Evolutionary conservation across 2,888 invertebrate species (phyloP).

Genomic region (Elgonia sp.): DNA sequence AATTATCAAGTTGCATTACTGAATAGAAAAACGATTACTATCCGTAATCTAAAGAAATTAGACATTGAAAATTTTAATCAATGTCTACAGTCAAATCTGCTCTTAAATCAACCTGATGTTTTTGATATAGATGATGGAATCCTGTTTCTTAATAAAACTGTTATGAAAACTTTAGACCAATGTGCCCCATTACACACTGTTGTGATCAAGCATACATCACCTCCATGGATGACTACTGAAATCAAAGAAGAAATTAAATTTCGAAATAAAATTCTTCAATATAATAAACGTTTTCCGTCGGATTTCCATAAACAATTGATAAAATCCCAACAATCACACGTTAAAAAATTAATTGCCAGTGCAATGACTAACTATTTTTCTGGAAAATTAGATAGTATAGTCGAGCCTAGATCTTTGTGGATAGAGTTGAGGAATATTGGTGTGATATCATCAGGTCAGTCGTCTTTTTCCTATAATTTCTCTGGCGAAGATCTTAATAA

Average conservation of each 20-base stretch:
- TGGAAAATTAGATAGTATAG: not conserved
- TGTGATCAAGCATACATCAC: not conserved
- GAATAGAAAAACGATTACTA: not conserved
- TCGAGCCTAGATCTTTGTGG: not conserved
- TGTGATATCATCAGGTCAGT: not conserved
- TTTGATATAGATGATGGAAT: not conserved
- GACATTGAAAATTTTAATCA: not conserved
- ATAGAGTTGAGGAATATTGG: not conserved
- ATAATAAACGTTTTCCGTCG: not conserved
- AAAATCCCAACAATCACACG: not conserved
- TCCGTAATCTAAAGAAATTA: not conserved
- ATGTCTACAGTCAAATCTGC: not conserved
- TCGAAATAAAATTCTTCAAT: not conserved
- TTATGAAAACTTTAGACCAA: not conserved
- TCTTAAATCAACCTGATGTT: not conserved
- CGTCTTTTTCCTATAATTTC: not conserved
- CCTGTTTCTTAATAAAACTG: not conserved
- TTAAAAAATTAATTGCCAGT: not conserved
- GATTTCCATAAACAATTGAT: not conserved
- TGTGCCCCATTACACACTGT: not conserved
- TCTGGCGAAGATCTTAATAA: not conserved
- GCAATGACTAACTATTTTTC: not conserved
- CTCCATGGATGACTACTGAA: not conserved
- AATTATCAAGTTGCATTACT: not conserved
- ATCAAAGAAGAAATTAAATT: not conserved